Conservation (phyloP, 1,140 invertebrate species). For the Temnothorax nylanderi region DNA sequence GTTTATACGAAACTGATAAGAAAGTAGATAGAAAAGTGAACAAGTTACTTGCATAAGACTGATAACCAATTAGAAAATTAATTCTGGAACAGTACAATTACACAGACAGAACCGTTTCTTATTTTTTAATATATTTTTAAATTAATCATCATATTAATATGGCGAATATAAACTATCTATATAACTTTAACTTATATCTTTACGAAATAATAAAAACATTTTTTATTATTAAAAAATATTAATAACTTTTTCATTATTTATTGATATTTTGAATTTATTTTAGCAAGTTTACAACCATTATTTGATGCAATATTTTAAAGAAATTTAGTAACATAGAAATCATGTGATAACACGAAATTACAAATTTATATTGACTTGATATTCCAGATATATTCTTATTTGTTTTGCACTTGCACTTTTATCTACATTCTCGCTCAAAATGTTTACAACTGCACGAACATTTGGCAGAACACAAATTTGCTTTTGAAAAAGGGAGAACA, state of each 20-base stretch:
- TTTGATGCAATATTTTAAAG: not conserved
- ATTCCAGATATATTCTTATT: not conserved
- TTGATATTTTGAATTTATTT: not conserved
- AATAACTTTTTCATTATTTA: not conserved
- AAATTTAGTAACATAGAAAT: not conserved
- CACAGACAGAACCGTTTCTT: not conserved
- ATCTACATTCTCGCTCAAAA: not conserved
- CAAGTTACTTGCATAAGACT: not conserved
- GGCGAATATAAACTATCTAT: not conserved
- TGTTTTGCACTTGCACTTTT: too few species aligned
- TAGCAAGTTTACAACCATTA: not conserved
- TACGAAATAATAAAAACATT: not conserved
- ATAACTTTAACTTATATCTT: not conserved
- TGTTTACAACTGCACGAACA: not conserved
- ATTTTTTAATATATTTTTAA: not conserved
- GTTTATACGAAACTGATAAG: not conserved
- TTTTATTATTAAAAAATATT: too few species aligned
- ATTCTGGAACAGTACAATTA: not conserved
- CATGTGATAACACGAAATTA: not conserved
- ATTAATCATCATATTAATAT: not conserved
- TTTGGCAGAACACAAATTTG: constrained; percentile 4
- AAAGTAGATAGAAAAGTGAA: not conserved
- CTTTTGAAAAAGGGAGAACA: not conserved
- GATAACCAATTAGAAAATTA: not conserved
- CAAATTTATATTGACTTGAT: not conserved